Percentiles rank a stretch among this genome's conserved stretches.
Conservation (phyloP, 92 coral and sea anemone genomes). For the Chrysogorgia sp. region DNA sequence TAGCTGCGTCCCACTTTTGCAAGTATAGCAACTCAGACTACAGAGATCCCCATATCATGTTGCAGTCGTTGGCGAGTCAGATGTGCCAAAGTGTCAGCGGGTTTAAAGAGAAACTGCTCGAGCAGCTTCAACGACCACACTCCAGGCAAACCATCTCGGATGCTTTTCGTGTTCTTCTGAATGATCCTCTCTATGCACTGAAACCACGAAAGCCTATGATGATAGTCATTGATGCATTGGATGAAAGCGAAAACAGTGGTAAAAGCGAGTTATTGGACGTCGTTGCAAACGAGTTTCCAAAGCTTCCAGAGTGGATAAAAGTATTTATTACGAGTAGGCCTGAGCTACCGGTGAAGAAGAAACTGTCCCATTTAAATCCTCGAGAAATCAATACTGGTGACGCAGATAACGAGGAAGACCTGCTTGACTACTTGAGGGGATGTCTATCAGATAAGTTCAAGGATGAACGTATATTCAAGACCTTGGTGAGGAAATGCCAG, state of each 20-base stretch:
- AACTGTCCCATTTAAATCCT: slow-evolving; percentile 10
- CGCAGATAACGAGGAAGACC: slow-evolving; percentile 29
- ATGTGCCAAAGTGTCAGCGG: slow-evolving; percentile 31
- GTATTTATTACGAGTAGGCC: slow-evolving; percentile 45
- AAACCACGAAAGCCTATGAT: slow-evolving; percentile 4
- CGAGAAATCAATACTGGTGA: slow-evolving; percentile 11
- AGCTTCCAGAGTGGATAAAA: slow-evolving; percentile 49
- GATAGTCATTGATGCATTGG: slow-evolving; percentile 52
- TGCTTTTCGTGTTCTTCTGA: slow-evolving; percentile 22
- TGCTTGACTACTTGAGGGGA: slow-evolving; percentile 2
- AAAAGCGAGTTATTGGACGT: slow-evolving; percentile 47
- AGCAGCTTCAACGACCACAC: neutral
- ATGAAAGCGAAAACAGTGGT: slow-evolving; percentile 24
- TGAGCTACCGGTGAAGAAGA: slow-evolving; percentile 4
- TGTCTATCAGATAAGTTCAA: slow-evolving; percentile 14
- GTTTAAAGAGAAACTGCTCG: slow-evolving; percentile 5
- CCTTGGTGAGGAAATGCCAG: slow-evolving; percentile 24
- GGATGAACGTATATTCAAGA: slow-evolving; percentile 9
- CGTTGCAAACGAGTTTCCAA: slow-evolving; percentile 27
- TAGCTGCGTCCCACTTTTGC: slow-evolving; percentile 48
- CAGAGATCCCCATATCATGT: slow-evolving; percentile 24
- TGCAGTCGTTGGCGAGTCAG: slow-evolving; percentile 49
- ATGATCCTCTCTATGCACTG: slow-evolving; percentile 25
- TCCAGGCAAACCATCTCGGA: slow-evolving; percentile 8
- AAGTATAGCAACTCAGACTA: slow-evolving; percentile 30